These are phyloP conservation scores for Pocillopora meandrina DNA, from an alignment of 92 coral and sea anemone species.

Conservation along the genomic window DNA sequence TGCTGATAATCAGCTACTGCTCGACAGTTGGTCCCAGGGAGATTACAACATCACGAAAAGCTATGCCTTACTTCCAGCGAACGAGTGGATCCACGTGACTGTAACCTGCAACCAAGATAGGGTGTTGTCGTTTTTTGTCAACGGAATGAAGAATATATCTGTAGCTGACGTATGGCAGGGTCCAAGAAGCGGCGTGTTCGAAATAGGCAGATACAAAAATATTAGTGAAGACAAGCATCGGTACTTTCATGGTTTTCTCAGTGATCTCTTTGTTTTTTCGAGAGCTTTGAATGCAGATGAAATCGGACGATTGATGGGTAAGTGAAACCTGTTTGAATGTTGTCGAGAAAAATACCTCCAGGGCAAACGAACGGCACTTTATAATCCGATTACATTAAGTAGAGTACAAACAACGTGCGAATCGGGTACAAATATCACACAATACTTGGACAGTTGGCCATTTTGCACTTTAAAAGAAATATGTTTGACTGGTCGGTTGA, in stretches of 20 bases:
- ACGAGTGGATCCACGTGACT: constrained; percentile 47
- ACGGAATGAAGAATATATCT: constrained; percentile 7
- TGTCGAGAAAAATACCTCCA: neutral
- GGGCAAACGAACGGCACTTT: too few species aligned
- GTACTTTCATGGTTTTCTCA: constrained; percentile 58
- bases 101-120: neutral
- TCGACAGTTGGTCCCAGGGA: neutral
- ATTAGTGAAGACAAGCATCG: neutral
- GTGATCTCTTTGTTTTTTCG: constrained; percentile 53
- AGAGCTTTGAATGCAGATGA: constrained; percentile 31
- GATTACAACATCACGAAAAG: neutral
- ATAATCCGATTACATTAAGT: too few species aligned
- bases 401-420: too few species aligned
- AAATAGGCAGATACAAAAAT: constrained; percentile 37
- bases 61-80: neutral
- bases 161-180: neutral
- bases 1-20: neutral
- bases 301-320: constrained; percentile 57
- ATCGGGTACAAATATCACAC: too few species aligned
- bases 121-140: neutral
- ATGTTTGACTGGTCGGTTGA: too few species aligned
- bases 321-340: neutral
- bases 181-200: neutral
- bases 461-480: too few species aligned
- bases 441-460: too few species aligned